Base-by-base conservation (phyloP, 2,113 vertebrate genomes). In the Neogobius melanostomus region DNA sequence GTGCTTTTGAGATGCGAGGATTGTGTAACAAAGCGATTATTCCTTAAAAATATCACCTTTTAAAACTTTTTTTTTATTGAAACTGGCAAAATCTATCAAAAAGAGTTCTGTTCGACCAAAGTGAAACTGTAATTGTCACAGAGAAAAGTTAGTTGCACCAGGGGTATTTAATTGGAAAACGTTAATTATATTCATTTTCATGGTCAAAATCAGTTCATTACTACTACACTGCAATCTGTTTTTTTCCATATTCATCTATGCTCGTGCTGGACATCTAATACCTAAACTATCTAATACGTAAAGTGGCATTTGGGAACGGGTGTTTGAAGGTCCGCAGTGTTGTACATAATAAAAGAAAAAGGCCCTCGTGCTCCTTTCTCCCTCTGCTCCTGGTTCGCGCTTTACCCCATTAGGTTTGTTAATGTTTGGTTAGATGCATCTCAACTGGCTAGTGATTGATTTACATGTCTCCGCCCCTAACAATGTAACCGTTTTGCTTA, bases 401-500 rank as follows among this genome's bases (percentile, higher is more conserved):
- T 67, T 68, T 77, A 83, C 66, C 64, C 74, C 70, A 86, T 85
- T 84, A 85, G 71, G 82, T 85, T 77, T 84, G 66, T 69, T 85
- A 87, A 83, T 86, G 71, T 74, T 71, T 49, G 72, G 76, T 82
- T 85, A 85, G 85, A 80, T 65, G 81, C 81, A 74, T 82, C 75
- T 82, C 77, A 76, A 86, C 81, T 82, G 68, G 66, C 16, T 74
- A 6, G 36, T 77, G 77, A 85, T 82, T 83, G 66, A 86, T 85
- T 75, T 66, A 64, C 51, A 64, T 46, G 70, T 56, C 73, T 12
- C 62, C 56, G 62, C 69, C 77, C 50, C 3, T 72, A 74, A 70
- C 67, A 59, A 76, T 44, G 65, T 11, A 46, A 6, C 15, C 17
- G 14, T 17, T 63, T 12, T 42, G 28, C 4, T 36, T 36, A 36